Conservation (phyloP, 35 echinoderm and acorn worm genomes). For the Ophioderma brevispina region DNA sequence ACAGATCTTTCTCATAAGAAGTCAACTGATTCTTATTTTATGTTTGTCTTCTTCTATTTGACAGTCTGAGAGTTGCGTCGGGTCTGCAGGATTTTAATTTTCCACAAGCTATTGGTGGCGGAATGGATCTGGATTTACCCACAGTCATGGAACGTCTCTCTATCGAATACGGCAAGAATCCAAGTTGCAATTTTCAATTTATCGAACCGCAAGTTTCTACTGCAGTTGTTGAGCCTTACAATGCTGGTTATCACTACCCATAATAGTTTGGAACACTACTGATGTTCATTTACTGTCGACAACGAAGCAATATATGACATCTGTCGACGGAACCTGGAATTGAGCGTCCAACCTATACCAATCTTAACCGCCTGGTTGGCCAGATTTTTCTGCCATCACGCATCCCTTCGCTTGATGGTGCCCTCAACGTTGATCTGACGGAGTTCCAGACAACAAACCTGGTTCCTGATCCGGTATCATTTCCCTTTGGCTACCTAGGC, state of each 20-base stretch:
- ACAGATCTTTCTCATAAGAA: too few relatives aligned
- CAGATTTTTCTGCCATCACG: constrained; percentile 33
- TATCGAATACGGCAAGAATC: constrained; percentile 71
- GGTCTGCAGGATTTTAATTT: background rate
- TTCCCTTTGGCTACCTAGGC: constrained; percentile 45
- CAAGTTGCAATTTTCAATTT: constrained; percentile 50
- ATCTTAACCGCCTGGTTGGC: constrained; percentile 43
- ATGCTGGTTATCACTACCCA: constrained; percentile 51
- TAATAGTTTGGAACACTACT: constrained; percentile 44
- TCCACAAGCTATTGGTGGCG: constrained; percentile 60
- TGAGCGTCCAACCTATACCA: constrained; percentile 47
- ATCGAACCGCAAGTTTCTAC: constrained; percentile 52
- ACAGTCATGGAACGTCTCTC: constrained; percentile 52
- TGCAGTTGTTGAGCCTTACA: constrained; percentile 67
- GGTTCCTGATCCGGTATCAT: constrained; percentile 65
- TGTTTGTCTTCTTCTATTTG: background rate
- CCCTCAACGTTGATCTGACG: constrained; percentile 58
- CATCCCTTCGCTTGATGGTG: constrained; percentile 24
- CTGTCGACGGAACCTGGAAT: constrained; percentile 61
- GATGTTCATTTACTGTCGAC: constrained; percentile 60
- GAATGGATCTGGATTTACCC: constrained; percentile 51
- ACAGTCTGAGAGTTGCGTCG: background rate
- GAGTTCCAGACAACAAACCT: constrained; percentile 73
- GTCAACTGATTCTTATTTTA: background rate
- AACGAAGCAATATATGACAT: constrained; percentile 89